Evolutionary conservation across 2,888 invertebrate genomes (phyloP).

Genomic region (Asteroscopus sphinx): DNA sequence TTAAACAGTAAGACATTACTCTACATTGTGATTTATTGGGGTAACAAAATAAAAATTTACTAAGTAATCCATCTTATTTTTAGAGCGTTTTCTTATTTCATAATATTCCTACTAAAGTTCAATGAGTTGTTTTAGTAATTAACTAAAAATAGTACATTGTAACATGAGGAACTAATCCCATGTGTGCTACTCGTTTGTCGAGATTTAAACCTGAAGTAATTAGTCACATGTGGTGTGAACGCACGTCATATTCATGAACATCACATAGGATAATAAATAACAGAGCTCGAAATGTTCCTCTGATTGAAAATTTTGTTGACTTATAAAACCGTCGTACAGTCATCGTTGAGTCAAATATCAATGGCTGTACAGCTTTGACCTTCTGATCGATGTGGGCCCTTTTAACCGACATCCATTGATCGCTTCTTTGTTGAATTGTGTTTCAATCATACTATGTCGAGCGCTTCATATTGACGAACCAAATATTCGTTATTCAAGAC

Average conservation of each 20-base stretch:
- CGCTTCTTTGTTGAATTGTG: constrained; percentile 60
- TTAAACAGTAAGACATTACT: too few species aligned
- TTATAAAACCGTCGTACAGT: constrained; percentile 29
- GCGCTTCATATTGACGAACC: constrained; percentile 20
- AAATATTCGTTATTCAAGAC: constrained; percentile 33
- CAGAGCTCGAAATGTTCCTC: constrained; percentile 22
- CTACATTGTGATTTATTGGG: too few species aligned
- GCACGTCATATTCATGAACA: constrained; percentile 29
- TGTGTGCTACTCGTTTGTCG: constrained; percentile 49
- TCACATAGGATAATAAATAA: constrained; percentile 31
- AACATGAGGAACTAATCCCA: constrained; percentile 52
- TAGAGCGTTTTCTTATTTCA: constrained; percentile 3
- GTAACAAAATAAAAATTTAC: too few species aligned
- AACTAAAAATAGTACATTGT: constrained; percentile 46
- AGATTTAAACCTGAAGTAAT: constrained; percentile 56
- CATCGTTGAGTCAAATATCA: constrained; percentile 64
- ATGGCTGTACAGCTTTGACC: constrained; percentile 66
- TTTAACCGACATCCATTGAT: constrained; percentile 63
- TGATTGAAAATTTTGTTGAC: constrained; percentile 20
- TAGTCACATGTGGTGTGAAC: constrained; percentile 58
- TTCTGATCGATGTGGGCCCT: constrained; percentile 58
- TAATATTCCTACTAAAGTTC: constrained; percentile 8
- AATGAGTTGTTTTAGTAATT: constrained; percentile 23
- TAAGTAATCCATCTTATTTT: too few species aligned
- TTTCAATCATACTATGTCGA: constrained; percentile 56